Base-by-base conservation (phyloP, 1,140 invertebrate genomes). In the Halotydeus destructor region DNA sequence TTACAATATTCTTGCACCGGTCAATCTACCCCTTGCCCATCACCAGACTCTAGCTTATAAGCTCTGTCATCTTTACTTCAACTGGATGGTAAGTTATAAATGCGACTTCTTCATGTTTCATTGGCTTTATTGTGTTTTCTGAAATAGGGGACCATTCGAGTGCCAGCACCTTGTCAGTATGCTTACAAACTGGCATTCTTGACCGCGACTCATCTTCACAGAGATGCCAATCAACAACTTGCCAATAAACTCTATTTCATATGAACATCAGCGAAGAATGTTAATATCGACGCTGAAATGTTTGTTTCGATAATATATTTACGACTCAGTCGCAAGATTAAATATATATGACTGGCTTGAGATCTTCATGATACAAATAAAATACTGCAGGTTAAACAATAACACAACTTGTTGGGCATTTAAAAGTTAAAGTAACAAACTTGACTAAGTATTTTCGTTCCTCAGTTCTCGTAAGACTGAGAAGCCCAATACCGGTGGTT, bases 171-270 rank as follows among this genome's bases (percentile, higher is more conserved):
- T 1, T 82, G 78, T 48, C 79, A 85, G 53, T 81, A 79, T 52
- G 78, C 82, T 3, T 80, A 86, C 49, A 85, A 85, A 57, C 52
- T 86, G 46, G 80, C 81, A 0, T 84, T 77, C 49, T 57, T 84
- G 0, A 70, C 78, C 5, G 74, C 76, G 0, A 73, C 81, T 49
- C 67, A 63, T 31, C 60, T 82, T 8, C 38, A 39, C 14, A 12
- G 24, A n/a, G 38, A 39, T 11, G 25, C 14, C 12, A 0, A n/a
- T 26, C 2, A 2, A 1, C n/a, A 9, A n/a, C 26, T 39, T 8
- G n/a, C 12, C 12, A 41, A 9, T 14, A 23, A 18, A 16, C 36
- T 41, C 5, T 19, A 33, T 22, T 43, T 16, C 19, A n/a, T 39
- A 6, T 39, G 21, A 39, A 4, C n/a, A n/a, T n/a, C n/a, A n/a